Conservation (phyloP, 2,888 invertebrate genomes). For the Campoplex capitator region DNA sequence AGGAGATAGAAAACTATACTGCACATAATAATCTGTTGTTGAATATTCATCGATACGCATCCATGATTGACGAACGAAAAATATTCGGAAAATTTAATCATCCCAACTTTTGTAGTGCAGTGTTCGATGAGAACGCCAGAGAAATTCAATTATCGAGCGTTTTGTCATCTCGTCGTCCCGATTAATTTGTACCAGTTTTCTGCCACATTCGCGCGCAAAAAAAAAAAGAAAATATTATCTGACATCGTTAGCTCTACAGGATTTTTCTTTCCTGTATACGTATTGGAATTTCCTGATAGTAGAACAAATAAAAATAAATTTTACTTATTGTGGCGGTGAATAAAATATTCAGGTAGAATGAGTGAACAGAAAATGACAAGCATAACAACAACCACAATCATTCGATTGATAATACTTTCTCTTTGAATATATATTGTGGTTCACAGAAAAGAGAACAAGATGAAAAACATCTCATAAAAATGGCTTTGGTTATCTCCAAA, state of each 20-base stretch:
- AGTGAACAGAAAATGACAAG: too few relatives aligned
- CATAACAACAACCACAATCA: too few relatives aligned
- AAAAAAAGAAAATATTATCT: not conserved
- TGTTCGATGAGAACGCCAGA: too few relatives aligned
- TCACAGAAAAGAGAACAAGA: not conserved
- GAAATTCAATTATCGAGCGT: not conserved
- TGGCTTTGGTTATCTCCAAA: not conserved
- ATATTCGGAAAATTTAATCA: not conserved
- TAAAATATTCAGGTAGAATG: too few relatives aligned
- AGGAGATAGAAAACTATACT: not conserved
- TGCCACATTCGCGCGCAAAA: not conserved
- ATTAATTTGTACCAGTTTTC: not conserved
- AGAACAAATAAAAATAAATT: not conserved
- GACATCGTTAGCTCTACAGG: not conserved
- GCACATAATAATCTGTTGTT: not conserved
- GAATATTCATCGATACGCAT: not conserved
- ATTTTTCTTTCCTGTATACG: not conserved
- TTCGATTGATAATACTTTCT: too few relatives aligned
- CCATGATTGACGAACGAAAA: not conserved
- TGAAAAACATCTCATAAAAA: not conserved
- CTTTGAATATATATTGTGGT: not conserved
- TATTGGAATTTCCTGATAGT: not conserved
- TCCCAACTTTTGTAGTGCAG: too few relatives aligned
- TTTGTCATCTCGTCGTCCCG: not conserved
- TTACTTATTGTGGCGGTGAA: not conserved